A percentile compares a stretch with the other conserved stretches of the same genome.
phyloP scores from a whole-genome alignment of 1,140 invertebrate species.

The Probaryconus sp. region DNA sequence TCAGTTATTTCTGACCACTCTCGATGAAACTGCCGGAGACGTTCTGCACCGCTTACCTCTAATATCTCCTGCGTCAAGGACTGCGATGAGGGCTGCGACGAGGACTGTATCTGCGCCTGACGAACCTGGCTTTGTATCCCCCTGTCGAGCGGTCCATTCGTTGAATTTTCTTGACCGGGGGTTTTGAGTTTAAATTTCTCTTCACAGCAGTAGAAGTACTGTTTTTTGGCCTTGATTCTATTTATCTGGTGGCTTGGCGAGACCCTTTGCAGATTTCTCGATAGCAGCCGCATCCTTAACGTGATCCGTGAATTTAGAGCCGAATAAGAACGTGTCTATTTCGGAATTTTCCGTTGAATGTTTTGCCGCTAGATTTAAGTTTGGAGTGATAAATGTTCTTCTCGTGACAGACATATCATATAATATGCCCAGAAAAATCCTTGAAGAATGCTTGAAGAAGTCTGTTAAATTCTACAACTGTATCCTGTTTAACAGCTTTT shows the following conservation, averaged over 20 bases:
- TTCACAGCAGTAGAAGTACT: too few relatives aligned
- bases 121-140: neutral
- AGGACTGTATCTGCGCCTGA: too few relatives aligned
- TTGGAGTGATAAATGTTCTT: neutral
- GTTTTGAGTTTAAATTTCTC: constrained; percentile 6
- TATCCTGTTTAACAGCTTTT: neutral
- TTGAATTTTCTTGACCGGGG: neutral
- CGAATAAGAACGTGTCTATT: neutral
- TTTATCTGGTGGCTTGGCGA: too few relatives aligned
- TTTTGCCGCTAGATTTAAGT: constrained; percentile 2
- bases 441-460: neutral
- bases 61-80: too few relatives aligned
- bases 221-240: too few relatives aligned
- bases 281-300: neutral
- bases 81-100: neutral
- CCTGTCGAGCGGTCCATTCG: neutral
- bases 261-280: neutral
- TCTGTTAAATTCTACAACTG: neutral
- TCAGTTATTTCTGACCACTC: neutral
- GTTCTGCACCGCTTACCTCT: constrained; percentile 4
- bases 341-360: neutral
- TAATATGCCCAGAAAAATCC: neutral
- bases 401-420: neutral
- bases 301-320: neutral
- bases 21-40: neutral